Conservation (phyloP, 1,140 invertebrate species). For the Cyphomyrmex costatus region DNA sequence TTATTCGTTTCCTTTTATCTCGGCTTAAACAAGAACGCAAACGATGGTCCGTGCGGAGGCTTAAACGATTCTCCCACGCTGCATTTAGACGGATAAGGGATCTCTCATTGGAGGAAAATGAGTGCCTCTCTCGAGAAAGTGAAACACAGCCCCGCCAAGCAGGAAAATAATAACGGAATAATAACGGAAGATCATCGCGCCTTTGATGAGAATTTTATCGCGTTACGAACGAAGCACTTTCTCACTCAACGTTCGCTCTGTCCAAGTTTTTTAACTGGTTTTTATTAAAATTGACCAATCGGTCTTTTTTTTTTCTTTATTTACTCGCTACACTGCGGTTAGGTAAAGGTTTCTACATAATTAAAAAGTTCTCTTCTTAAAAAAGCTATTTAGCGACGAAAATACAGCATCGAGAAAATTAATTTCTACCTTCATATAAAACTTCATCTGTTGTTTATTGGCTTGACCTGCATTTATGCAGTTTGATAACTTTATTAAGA, state of each 20-base stretch:
- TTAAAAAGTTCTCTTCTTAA: neutral
- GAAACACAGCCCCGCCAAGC: constrained; percentile 19
- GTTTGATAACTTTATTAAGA: constrained; percentile 7
- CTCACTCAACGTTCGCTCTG: neutral
- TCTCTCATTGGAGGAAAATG: constrained; percentile 63
- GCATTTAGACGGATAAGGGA: constrained; percentile 74
- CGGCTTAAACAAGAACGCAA: constrained; percentile 76
- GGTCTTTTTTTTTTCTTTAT: constrained; percentile 16
- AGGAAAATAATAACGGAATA: constrained; percentile 57
- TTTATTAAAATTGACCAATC: constrained; percentile 58
- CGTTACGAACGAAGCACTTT: constrained; percentile 40
- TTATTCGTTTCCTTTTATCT: constrained; percentile 73
- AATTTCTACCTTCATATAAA: constrained; percentile 13
- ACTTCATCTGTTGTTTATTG: neutral
- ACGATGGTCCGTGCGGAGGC: constrained; percentile 70
- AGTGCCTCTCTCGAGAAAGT: constrained; percentile 40
- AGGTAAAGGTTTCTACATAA: constrained; percentile 12
- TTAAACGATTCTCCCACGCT: constrained; percentile 76
- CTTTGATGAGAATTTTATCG: constrained; percentile 63
- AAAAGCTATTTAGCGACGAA: neutral
- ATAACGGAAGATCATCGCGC: constrained; percentile 48
- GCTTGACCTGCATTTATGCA: neutral
- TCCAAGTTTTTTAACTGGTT: constrained; percentile 35
- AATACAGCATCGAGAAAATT: neutral
- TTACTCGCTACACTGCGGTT: constrained; percentile 21